phyloP scores from a whole-genome alignment of 2,797 vertebrate genomes.

The Muscicapa striata region DNA sequence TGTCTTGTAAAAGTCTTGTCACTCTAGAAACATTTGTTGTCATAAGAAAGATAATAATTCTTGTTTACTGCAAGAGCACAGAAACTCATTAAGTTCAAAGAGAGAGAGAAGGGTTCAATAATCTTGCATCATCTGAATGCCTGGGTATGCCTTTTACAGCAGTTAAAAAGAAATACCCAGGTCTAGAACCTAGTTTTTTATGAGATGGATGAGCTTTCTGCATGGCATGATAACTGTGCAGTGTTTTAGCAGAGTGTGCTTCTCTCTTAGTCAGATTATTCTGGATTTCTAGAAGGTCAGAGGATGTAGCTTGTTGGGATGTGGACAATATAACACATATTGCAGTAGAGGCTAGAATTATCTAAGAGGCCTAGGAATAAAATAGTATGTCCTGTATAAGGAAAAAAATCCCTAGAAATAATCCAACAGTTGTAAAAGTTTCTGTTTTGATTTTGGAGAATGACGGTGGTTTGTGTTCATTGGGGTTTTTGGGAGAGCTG shows the following conservation, averaged over 20 bases:
- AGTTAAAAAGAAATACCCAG: neutral
- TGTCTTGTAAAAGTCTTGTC: neutral
- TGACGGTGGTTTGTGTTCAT: neutral
- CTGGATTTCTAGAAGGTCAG: neutral
- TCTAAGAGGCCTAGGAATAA: neutral
- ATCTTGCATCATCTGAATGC: neutral
- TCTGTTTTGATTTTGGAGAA: neutral
- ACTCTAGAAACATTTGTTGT: neutral
- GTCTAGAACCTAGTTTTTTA: neutral
- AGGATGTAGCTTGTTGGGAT: neutral
- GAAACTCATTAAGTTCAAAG: neutral
- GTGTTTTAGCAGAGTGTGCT: neutral
- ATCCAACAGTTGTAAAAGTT: neutral
- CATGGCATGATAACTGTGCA: neutral
- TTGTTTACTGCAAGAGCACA: neutral
- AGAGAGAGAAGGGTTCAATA: neutral
- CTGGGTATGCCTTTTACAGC: neutral
- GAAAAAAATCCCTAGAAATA: neutral
- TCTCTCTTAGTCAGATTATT: neutral
- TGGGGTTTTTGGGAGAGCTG: accelerated
- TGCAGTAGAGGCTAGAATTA: neutral
- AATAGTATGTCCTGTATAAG: too few relatives aligned
- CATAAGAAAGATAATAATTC: neutral
- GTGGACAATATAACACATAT: neutral
- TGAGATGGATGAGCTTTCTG: neutral